A percentile compares a stretch with the other conserved stretches of the same genome.
Evolutionary conservation across 2,888 invertebrate genomes (phyloP).

Genomic region (Mimas tiliae): DNA sequence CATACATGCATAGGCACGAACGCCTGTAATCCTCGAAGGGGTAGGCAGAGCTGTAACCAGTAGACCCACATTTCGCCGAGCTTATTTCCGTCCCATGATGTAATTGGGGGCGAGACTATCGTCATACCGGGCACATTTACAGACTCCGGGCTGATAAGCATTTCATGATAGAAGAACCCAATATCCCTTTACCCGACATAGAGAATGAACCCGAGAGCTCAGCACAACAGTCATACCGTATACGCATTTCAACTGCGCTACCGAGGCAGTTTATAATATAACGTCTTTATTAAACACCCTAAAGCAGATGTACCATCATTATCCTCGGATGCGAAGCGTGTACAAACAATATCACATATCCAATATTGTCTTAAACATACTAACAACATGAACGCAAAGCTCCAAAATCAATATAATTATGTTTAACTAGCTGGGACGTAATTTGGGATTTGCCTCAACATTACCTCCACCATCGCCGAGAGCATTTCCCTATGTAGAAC

Average conservation of each 20-base stretch:
- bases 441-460: conserved; percentile 57
- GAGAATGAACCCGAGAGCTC: no score
- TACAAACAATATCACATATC: conserved; percentile 54
- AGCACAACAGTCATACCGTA: no score
- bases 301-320: conserved; percentile 15
- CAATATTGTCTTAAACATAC: conserved; percentile 59
- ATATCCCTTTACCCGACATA: no score
- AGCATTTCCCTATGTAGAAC: conserved; percentile 42
- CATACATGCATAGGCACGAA: no score
- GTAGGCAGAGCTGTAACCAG: no score
- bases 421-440: conserved; percentile 58
- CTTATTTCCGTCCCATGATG: no score
- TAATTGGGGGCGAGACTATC: no score
- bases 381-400: conserved; percentile 47
- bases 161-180: no score
- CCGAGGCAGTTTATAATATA: not conserved
- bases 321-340: conserved; percentile 35
- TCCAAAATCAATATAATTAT: conserved; percentile 65
- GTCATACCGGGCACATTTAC: no score
- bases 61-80: no score
- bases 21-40: no score
- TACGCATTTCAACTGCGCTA: not conserved
- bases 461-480: conserved; percentile 48
- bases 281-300: conserved; percentile 1
- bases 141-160: no score